Evolutionary conservation across 2,113 vertebrate genomes (phyloP), one percentile per base, ranked within the genome.

Genomic region (Campylomormyrus tamandua): DNA sequence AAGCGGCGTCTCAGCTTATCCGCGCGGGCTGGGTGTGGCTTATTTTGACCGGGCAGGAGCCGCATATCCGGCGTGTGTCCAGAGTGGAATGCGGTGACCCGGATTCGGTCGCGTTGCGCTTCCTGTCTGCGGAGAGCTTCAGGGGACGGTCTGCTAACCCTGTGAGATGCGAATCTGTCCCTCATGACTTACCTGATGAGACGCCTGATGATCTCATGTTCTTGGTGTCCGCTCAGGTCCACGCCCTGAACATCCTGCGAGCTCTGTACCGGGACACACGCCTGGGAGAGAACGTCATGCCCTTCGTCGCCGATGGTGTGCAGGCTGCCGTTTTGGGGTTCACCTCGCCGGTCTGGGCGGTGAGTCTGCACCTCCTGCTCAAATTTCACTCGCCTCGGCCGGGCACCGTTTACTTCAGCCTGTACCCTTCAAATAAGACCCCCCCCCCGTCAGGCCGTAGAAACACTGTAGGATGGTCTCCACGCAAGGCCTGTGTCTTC

Each of bases 241-340:
- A 99, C 56, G 97, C 98, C 91, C 95, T 99, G 91, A 99, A 99
- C 96, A 97, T 99, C 93, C 96, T 99, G 45, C 92, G 98, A 90
- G 98, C 98, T 0, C 94, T 99, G 89, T 99, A 97, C 89, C 96
- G 98, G 91, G 98, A 99, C 93, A 97, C 98, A 0, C 98, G 97
- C 83, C 94, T 99, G 91, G 97, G 98, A 88, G 98, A 99, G 94
- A 98, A 97, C 93, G 94, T 99, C 84, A 95, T 98, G 89, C 97
- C 98, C 48, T 99, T 97, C 0, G 96, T 99, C 91, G 96, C 97
- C 49, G 98, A 98, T 21, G 98, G 98, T 90, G 93, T 98, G 93
- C 96, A 97, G 93, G 97, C 97, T 27, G 97, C 98, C 2, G 93
- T 99, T 87, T 95, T 99, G 87, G 98, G 98, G 87, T 99, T 99